Evolutionary conservation across 2,113 vertebrate genomes (phyloP).

Genomic region (Scalopus aquaticus): DNA sequence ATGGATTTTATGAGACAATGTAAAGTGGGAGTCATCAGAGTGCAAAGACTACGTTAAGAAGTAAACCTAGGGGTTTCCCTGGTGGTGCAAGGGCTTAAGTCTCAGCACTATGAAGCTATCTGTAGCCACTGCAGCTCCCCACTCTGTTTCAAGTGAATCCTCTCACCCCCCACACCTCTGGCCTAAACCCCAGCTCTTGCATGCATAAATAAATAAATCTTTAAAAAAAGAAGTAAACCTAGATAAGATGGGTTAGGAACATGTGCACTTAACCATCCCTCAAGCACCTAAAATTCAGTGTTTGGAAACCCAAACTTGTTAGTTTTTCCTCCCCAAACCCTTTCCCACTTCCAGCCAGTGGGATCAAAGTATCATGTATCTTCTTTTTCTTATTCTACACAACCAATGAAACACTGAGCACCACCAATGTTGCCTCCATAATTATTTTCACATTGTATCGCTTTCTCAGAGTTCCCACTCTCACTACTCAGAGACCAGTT

Average conservation of each 20-base stretch:
- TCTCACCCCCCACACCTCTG: too few relatives aligned
- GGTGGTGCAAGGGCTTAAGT: too few relatives aligned
- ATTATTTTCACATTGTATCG: background rate
- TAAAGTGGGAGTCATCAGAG: background rate
- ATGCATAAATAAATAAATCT: too few relatives aligned
- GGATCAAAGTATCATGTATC: background rate
- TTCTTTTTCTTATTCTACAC: conserved; percentile 6
- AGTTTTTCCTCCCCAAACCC: background rate
- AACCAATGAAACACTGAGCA: background rate
- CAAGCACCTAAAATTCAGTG: background rate
- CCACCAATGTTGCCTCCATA: background rate
- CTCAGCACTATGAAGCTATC: too few relatives aligned
- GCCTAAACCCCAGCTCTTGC: too few relatives aligned
- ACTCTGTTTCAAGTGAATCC: too few relatives aligned
- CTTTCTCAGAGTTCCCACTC: background rate
- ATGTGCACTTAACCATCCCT: background rate
- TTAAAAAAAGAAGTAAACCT: background rate
- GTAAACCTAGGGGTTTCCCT: too few relatives aligned
- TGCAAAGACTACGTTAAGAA: background rate
- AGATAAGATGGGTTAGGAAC: background rate
- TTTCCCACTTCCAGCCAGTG: background rate
- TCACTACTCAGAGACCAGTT: background rate
- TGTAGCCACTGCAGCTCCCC: too few relatives aligned
- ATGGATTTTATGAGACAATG: background rate
- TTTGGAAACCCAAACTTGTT: background rate